phyloP scores from a whole-genome alignment of 2,113 vertebrate genomes.

The Monarcha castaneiventris region DNA sequence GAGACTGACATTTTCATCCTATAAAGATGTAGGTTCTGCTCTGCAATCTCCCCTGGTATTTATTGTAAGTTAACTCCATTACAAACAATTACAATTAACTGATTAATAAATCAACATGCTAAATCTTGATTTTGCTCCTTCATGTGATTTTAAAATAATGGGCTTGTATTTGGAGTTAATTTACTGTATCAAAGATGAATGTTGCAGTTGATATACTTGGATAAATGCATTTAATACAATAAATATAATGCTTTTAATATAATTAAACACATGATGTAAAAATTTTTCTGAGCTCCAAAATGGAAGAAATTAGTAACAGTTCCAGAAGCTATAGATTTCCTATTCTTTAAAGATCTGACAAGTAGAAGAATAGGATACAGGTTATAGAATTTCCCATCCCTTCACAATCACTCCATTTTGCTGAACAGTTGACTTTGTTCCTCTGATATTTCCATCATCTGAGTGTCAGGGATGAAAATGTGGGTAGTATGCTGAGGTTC shows the following conservation, averaged over 20 bases:
- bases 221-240: constrained; percentile 1
- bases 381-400: background rate
- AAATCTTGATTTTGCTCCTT: background rate
- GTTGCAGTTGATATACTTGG: background rate
- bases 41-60: background rate
- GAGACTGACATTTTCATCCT: background rate
- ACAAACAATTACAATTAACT: background rate
- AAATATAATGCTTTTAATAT: background rate
- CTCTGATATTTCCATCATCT: background rate
- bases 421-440: background rate
- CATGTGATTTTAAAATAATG: background rate
- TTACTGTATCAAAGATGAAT: background rate
- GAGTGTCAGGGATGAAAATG: background rate
- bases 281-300: background rate
- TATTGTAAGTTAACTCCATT: background rate
- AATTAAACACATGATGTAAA: background rate
- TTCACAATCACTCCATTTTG: background rate
- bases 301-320: background rate
- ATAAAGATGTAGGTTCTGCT: background rate
- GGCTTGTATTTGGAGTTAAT: background rate
- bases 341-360: background rate
- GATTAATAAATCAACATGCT: background rate
- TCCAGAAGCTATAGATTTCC: background rate
- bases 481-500: background rate
- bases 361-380: background rate